Base-by-base conservation (phyloP, 2,113 vertebrate genomes). In the Scophthalmus maximus region DNA sequence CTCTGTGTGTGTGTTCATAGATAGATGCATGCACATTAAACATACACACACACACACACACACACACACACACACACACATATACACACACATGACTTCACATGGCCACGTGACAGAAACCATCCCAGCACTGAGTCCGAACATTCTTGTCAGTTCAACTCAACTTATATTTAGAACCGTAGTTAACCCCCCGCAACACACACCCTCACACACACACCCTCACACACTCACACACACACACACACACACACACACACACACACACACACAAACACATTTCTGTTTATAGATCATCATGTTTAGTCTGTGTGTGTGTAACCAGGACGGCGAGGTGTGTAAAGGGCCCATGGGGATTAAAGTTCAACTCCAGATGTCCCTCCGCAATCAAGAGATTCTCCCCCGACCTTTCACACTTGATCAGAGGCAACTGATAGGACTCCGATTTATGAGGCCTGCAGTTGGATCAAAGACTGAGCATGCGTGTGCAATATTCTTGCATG, bases 101-200 rank as follows among this genome's bases (percentile, higher is more conserved):
- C 42, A 46, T 46, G 42, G 42, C 32, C 50, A 12, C 52, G 69
- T 0, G 29, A 75, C 61, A 68, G 64, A 59, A 87, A 49, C 69
- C 36, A 2, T 73, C 49, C 59, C 25, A 20, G 8, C 78, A 66
- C 69, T 82, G 68, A 87, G 56, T 79, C 72, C 74, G 17, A 82
- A 86, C 89, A 91, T 88, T 89, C 89, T 47, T 70, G 66, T 80
- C 50, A 84, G 68, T 78, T 74, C 87, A 88, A 44, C 63, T 81
- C 42, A 64, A 30, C 32, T 83, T 90, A 90, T 81, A 89, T 89
- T 88, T 86, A 88, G 87, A 87, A 71, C 3, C 49, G 68, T 30
- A 26, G 57, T 15, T 34, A 50, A 52, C 44, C 32, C 14, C 14
- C n/a, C 27, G 14, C 26, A 38, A 29, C 68, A 40, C 29, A 34